Evolutionary conservation across 1,140 invertebrate genomes (phyloP), one percentile per base, ranked within the genome.

Genomic region (Trichonephila clavata): DNA sequence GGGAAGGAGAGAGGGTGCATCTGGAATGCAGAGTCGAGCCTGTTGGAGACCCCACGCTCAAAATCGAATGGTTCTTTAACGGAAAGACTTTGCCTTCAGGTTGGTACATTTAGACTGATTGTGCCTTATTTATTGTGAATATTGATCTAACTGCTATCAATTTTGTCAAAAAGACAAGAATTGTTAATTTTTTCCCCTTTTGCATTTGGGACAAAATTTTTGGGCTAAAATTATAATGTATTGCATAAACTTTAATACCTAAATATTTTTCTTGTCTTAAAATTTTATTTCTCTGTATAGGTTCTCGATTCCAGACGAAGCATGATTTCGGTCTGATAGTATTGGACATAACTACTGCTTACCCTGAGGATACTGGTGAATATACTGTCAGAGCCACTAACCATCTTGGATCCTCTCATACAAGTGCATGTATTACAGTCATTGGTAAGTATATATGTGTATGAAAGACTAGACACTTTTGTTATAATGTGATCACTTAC

Each of bases 311-410:
- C 96, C 97, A 98, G 94, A 98, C 98, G 87, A 97, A 98, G 14
- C 98, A 98, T 95, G 98, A 99, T 95, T 99, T 99, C 96, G 99
- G 99, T 60, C 99, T 99, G 96, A 98, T 98, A 71, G 97, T 98
- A 94, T 96, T 99, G 71, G 98, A 99, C 95, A 98, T 99, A 59
- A 96, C 99, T 27, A 98, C 97, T 71, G 96, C 96, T 0, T 96
- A 96, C 80, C 95, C 96, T 24, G 96, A 97, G 57, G 99, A 99
- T 96, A 98, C 98, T 59, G 99, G 99, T 65, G 98, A 98, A 96
- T 99, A 99, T 94, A 99, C 98, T 0, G 98, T 98, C 61, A 96
- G 98, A 94, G 99, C 98, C 32, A 98, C 98, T 0, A 99, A 99
- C 95, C 97, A 98, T 95, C 96, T 99, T 94, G 99, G 99, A 39